Base-by-base conservation (phyloP, 2,888 invertebrate species). In the Theristus sp. region DNA sequence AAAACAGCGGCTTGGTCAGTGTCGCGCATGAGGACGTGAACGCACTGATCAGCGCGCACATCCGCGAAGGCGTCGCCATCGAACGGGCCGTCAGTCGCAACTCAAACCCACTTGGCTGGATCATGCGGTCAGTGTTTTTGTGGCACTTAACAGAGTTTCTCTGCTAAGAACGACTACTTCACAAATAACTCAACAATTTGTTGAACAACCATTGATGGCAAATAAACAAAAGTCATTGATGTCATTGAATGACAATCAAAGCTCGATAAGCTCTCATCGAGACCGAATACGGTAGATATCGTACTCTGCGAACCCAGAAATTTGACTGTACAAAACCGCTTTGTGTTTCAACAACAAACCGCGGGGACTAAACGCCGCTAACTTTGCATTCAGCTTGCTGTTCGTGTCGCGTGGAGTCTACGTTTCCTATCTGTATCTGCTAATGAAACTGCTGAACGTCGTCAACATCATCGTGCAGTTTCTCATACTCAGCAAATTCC, bases 361-460 rank as follows among this genome's bases (percentile, higher is more conserved):
- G n/a, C n/a, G n/a, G n/a, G n/a, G n/a, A n/a, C n/a, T n/a, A n/a
- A n/a, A n/a, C n/a, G n/a, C n/a, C n/a, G n/a, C n/a, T n/a, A n/a
- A n/a, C n/a, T n/a, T n/a, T n/a, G n/a, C n/a, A n/a, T n/a, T n/a
- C 57, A 57, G 60, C 24, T 22, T 29, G 22, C 2, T 25, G 29
- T 28, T 38, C 27, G 26, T 25, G 20, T 49, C 54, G 10, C 29
- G 30, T 10, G 57, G 62, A 22, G 30, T 57, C 49, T 62, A 49
- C 59, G 55, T 73, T 60, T 59, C 64, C 22, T 49, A 58, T 24
- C 60, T 67, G 25, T 75, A 73, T 63, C 46, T 72, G 54, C 27
- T 68, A 29, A 68, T 68, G 58, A 73, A 75, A 64, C 28, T 68
- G 0, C 60, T 72, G 28, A 72, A 70, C 65, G 60, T 74, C 10